These are phyloP conservation scores for Epinotia brunnichana DNA, from an alignment of 2,888 invertebrate species.

Conservation along the genomic window DNA sequence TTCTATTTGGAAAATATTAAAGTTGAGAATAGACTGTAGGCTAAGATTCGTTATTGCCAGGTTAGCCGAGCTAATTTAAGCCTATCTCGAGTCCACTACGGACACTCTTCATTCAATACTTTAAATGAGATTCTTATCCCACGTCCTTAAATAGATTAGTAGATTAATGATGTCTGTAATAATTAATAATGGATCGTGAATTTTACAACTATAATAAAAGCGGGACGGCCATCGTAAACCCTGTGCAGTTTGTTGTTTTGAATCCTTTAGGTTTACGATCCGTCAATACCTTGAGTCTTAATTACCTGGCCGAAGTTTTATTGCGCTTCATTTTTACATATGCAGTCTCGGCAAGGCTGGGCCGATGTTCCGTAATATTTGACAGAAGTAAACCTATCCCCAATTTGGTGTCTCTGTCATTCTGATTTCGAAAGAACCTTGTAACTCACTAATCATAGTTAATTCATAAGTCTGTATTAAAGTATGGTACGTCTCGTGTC, in stretches of 20 bases:
- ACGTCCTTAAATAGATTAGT: slow-evolving; percentile 84
- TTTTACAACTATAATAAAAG: slow-evolving; percentile 84
- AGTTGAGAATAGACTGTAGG: slow-evolving; percentile 46
- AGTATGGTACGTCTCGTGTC: no score
- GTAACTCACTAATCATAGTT: no score
- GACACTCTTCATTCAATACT: slow-evolving; percentile 84
- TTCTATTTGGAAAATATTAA: slow-evolving; percentile 39
- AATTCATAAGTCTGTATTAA: no score
- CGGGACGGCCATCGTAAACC: slow-evolving; percentile 78
- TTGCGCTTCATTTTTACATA: slow-evolving; percentile 71
- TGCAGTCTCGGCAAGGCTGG: slow-evolving; percentile 47
- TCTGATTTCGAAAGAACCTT: no score
- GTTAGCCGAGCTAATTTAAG: slow-evolving; percentile 68
- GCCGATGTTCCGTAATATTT: no score
- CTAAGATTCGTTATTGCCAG: slow-evolving; percentile 47
- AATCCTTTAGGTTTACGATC: slow-evolving; percentile 80
- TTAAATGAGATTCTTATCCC: slow-evolving; percentile 84
- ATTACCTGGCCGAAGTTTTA: slow-evolving; percentile 78
- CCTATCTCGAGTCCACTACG: slow-evolving; percentile 82
- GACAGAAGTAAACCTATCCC: no score
- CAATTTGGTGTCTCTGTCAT: no score
- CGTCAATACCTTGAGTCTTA: slow-evolving; percentile 81
- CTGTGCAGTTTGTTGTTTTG: slow-evolving; percentile 80
- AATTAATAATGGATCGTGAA: slow-evolving; percentile 84
- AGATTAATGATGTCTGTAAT: slow-evolving; percentile 84